Base-by-base conservation (phyloP, 1,140 invertebrate species). In the Hylaeus volcanicus region DNA sequence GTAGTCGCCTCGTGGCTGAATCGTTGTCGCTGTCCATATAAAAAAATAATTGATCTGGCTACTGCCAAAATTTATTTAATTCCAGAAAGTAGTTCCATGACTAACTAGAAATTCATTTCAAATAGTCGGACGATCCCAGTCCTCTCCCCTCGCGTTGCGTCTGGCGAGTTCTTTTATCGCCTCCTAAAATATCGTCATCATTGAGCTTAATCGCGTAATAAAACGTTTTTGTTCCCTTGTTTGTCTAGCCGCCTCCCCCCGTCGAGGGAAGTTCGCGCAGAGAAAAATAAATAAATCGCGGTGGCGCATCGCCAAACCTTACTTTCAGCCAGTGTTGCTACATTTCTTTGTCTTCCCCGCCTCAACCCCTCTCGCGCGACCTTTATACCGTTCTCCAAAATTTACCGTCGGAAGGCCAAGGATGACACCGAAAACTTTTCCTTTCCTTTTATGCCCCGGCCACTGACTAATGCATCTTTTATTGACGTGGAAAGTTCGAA, bases 151-250 rank as follows among this genome's bases (percentile, higher is more conserved):
- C 8, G 37, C 51, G 48, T 48, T 56, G 61, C 69, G 78, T 79
- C 79, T 79, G 74, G 65, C 71, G 78, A 85, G 66, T 72, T 76
- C 82, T 87, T 90, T 90, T 87, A 83, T 84, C 64, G 48, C 53
- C 65, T 65, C 58, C 84, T 88, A 83, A 90, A 91, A 89, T 90
- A 90, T 90, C 76, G 85, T 88, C 88, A 86, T 90, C 89, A 88
- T 87, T 70, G 83, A 71, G 89, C 87, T 91, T 91, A 90, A 92
- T 92, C 89, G 89, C 86, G 87, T 89, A 91, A 91, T 92, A 92
- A 92, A 92, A 91, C 89, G 87, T 90, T 91, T 91, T 90, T 90
- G 87, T 89, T 81, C 88, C 83, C 82, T 86, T 90, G 89, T 91
- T 91, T 92, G 89, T 87, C 86, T 83, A 87, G 84, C 82, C 85